Evolutionary conservation across 2,888 invertebrate species (phyloP).

Genomic region (Latrodectus elegans): DNA sequence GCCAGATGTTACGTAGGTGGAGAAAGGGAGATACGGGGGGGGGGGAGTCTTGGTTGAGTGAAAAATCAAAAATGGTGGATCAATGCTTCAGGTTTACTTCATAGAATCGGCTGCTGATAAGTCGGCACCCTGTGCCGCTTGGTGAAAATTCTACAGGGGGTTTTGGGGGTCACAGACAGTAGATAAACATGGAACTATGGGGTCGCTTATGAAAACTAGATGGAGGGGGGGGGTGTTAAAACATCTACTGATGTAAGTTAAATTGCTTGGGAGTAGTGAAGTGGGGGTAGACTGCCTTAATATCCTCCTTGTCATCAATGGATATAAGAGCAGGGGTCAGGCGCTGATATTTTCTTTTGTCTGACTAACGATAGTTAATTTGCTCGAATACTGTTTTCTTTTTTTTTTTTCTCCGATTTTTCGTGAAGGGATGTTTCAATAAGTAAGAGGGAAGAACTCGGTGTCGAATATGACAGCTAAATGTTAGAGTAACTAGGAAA

Average conservation of each 20-base stretch:
- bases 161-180: conserved; percentile 34
- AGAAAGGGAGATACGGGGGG: neutral
- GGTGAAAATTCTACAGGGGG: conserved; percentile 14
- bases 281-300: conserved; percentile 18
- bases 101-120: conserved; percentile 12
- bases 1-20: conserved; percentile 61
- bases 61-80: conserved; percentile 52
- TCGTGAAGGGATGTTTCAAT: neutral
- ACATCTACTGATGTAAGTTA: conserved; percentile 32
- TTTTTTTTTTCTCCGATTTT: neutral
- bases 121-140: neutral
- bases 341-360: conserved; percentile 19
- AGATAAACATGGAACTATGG: conserved; percentile 34
- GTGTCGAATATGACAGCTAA: conserved; percentile 29
- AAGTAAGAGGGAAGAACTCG: neutral
- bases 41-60: neutral
- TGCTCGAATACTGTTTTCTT: conserved; percentile 23
- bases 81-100: conserved; percentile 34
- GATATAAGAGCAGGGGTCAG: conserved; percentile 1
- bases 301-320: conserved; percentile 42
- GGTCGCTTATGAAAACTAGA: neutral
- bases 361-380: conserved; percentile 39
- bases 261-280: conserved; percentile 45
- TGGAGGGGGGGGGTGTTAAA: neutral
- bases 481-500: conserved; percentile 16